Evolutionary conservation across 2,888 invertebrate genomes (phyloP).

Genomic region (Oeneis ivallda): DNA sequence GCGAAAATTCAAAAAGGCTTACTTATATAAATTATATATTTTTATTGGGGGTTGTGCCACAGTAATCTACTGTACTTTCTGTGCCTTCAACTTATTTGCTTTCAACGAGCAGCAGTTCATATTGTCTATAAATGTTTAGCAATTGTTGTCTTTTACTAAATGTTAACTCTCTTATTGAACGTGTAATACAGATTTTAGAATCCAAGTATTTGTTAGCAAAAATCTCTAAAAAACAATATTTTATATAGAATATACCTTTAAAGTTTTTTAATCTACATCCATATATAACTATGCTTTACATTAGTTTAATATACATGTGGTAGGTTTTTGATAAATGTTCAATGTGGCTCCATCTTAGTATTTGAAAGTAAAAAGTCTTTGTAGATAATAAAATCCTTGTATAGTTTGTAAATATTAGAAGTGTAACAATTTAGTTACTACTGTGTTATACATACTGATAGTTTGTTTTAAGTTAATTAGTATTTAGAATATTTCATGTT

Average conservation of each 20-base stretch:
- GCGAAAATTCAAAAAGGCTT: slow-evolving; percentile 36
- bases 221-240: slow-evolving; percentile 35
- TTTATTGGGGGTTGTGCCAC: slow-evolving; percentile 62
- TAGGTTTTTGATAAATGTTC: slow-evolving; percentile 49
- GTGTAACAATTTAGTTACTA: slow-evolving; percentile 48
- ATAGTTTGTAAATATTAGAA: slow-evolving; percentile 66
- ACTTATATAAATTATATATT: slow-evolving; percentile 41
- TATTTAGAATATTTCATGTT: slow-evolving; percentile 42
- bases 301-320: slow-evolving; percentile 25
- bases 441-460: slow-evolving; percentile 51
- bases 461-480: slow-evolving; percentile 48
- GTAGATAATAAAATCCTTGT: slow-evolving; percentile 65
- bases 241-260: slow-evolving; percentile 36
- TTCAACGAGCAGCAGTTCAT: slow-evolving; percentile 54
- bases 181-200: slow-evolving; percentile 37
- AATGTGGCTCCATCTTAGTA: slow-evolving; percentile 63
- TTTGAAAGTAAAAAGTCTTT: slow-evolving; percentile 65
- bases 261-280: slow-evolving; percentile 31
- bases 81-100: slow-evolving; percentile 72
- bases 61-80: slow-evolving; percentile 63
- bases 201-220: slow-evolving; percentile 33
- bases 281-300: slow-evolving; percentile 32
- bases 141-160: slow-evolving; percentile 49
- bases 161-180: slow-evolving; percentile 43
- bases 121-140: slow-evolving; percentile 50